phyloP scores from a whole-genome alignment of 1,140 invertebrate genomes.

The Acromyrmex echinatior region DNA sequence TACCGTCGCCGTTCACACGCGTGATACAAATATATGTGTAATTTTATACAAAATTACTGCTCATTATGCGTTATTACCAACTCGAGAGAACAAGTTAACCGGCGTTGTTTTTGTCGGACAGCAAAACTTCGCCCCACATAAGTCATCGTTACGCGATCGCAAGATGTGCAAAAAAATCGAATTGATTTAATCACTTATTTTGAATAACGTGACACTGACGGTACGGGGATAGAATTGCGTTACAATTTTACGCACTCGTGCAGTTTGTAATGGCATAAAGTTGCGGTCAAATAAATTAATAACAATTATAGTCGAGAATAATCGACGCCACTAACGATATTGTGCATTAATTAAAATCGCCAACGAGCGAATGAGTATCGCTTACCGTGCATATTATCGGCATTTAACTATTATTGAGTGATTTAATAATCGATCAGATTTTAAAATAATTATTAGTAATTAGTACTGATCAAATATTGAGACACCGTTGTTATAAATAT shows the following conservation, averaged over 20 bases:
- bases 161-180: conserved; percentile 20
- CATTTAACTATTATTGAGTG: conserved; percentile 35
- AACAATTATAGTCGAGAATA: conserved; percentile 56
- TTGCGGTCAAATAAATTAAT: conserved; percentile 32
- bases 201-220: conserved; percentile 10
- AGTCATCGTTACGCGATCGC: neutral
- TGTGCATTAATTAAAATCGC: conserved; percentile 59
- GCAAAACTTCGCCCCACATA: conserved; percentile 10
- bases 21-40: conserved; percentile 1
- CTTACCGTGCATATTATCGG: conserved; percentile 31
- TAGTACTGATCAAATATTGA: neutral
- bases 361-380: conserved; percentile 45
- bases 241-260: neutral
- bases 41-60: conserved; percentile 46
- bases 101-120: conserved; percentile 33
- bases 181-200: conserved; percentile 1
- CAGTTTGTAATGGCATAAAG: conserved; percentile 24
- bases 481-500: neutral
- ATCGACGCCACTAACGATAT: conserved; percentile 51
- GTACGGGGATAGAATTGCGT: neutral
- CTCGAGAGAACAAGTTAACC: conserved; percentile 31
- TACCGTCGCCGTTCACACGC: neutral
- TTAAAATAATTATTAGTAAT: conserved; percentile 46
- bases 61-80: conserved; percentile 47
- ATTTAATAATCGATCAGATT: conserved; percentile 50